phyloP scores from a whole-genome alignment of 2,797 vertebrate genomes.

The Cyprinodon diabolis region DNA sequence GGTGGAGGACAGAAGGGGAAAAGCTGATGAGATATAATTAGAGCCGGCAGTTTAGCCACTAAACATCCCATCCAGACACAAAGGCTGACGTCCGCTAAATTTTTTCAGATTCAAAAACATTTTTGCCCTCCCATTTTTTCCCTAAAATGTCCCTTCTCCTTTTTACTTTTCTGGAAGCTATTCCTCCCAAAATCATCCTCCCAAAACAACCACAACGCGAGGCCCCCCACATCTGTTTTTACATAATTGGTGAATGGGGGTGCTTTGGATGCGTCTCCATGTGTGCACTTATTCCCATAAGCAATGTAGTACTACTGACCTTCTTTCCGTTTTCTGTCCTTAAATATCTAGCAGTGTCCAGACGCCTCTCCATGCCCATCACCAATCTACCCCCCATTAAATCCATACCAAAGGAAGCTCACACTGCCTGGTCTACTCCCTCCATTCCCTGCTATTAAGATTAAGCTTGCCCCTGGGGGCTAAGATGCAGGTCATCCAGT shows the following conservation, averaged over 20 bases:
- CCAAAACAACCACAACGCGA: constrained; percentile 30
- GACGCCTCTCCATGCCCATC: constrained; percentile 34
- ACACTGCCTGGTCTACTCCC: constrained; percentile 58
- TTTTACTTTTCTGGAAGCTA: constrained; percentile 8
- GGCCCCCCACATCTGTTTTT: constrained; percentile 52
- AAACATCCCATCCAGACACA: constrained; percentile 64
- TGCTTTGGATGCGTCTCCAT: constrained; percentile 53
- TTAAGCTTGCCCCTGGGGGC: constrained; percentile 62
- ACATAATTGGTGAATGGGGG: constrained; percentile 43
- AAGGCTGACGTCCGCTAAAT: constrained; percentile 37
- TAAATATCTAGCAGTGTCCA: constrained; percentile 57
- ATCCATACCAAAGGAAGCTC: constrained; percentile 67
- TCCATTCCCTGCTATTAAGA: constrained; percentile 69
- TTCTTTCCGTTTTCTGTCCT: constrained; percentile 51
- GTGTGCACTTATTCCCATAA: constrained; percentile 32
- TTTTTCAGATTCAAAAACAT: constrained; percentile 22
- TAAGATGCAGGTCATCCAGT: constrained; percentile 67
- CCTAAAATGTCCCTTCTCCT: constrained; percentile 2
- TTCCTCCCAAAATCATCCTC: constrained; percentile 34
- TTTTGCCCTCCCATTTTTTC: not conserved
- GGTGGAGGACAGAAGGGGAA: constrained; percentile 71
- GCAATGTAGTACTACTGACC: constrained; percentile 57
- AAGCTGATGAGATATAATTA: constrained; percentile 82
- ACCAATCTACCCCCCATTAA: constrained; percentile 30
- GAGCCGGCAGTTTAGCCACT: constrained; percentile 60